Percentiles rank a stretch among this genome's conserved stretches.
phyloP scores from a whole-genome alignment of 2,113 vertebrate genomes.

The Rhinopomastus cyanomelas region DNA sequence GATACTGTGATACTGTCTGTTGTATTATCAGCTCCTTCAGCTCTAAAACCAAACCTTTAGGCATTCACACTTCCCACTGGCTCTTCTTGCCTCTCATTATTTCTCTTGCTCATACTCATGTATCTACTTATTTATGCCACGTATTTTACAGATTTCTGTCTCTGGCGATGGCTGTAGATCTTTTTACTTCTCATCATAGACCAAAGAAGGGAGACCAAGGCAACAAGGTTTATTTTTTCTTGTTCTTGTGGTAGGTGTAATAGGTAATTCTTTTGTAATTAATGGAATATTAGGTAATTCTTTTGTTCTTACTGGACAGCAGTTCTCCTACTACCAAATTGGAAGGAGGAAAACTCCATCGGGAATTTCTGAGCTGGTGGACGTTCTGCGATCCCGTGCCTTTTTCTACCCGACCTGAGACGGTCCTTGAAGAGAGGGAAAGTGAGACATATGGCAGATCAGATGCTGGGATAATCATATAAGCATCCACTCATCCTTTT shows the following conservation, averaged over 20 bases:
- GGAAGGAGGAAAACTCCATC: not conserved
- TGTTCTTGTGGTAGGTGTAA: not conserved
- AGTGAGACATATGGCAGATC: not conserved
- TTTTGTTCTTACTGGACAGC: not conserved
- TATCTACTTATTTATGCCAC: not conserved
- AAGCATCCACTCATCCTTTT: constrained; percentile 22
- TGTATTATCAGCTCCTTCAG: not conserved
- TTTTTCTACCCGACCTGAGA: not conserved
- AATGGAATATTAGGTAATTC: too few species aligned
- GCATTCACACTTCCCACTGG: not conserved
- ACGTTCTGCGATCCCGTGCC: not conserved
- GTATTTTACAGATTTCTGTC: not conserved
- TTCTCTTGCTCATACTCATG: not conserved
- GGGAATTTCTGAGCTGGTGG: not conserved
- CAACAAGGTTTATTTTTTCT: not conserved
- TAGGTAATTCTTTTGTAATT: not conserved
- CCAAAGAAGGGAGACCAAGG: not conserved
- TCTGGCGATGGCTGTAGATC: not conserved
- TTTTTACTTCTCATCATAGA: not conserved
- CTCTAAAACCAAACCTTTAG: not conserved
- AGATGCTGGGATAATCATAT: constrained; percentile 19
- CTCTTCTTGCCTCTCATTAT: not conserved
- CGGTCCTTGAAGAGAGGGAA: not conserved
- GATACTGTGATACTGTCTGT: not conserved
- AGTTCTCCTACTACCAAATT: not conserved